These are phyloP conservation scores for Myodes glareolus DNA, from an alignment of 2,113 vertebrate species.

Conservation along the genomic window DNA sequence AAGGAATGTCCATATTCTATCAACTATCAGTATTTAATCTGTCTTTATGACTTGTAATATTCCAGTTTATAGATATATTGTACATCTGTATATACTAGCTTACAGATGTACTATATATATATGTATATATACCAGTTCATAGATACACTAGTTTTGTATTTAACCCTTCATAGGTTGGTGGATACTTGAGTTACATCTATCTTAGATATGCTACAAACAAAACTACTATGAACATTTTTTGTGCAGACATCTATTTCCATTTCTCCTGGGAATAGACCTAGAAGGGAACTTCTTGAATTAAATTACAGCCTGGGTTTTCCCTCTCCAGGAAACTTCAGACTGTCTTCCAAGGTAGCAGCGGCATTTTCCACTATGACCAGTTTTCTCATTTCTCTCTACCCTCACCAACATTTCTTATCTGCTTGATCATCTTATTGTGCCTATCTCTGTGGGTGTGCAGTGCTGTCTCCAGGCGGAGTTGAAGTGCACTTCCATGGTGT, in stretches of 20 bases:
- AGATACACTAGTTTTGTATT: background rate
- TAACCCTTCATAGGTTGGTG: background rate
- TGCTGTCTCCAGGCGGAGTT: background rate
- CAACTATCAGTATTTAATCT: background rate
- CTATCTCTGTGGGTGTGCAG: background rate
- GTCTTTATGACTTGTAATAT: conserved; percentile 4
- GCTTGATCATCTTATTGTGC: background rate
- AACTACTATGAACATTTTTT: background rate
- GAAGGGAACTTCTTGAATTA: background rate
- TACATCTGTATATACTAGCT: too few relatives aligned
- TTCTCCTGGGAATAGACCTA: background rate
- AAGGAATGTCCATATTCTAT: background rate
- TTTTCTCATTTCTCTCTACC: background rate
- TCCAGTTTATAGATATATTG: background rate
- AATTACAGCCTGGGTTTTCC: background rate
- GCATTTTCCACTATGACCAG: background rate
- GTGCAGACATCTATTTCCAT: background rate
- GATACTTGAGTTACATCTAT: background rate
- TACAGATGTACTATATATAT: too few relatives aligned
- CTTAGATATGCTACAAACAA: background rate
- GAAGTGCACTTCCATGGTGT: background rate
- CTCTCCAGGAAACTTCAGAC: background rate
- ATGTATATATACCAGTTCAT: too few relatives aligned
- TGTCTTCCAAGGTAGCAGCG: background rate
- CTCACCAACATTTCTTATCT: background rate